phyloP scores from a whole-genome alignment of 2,797 vertebrate genomes.

The Dicrostonyx torquatus region DNA sequence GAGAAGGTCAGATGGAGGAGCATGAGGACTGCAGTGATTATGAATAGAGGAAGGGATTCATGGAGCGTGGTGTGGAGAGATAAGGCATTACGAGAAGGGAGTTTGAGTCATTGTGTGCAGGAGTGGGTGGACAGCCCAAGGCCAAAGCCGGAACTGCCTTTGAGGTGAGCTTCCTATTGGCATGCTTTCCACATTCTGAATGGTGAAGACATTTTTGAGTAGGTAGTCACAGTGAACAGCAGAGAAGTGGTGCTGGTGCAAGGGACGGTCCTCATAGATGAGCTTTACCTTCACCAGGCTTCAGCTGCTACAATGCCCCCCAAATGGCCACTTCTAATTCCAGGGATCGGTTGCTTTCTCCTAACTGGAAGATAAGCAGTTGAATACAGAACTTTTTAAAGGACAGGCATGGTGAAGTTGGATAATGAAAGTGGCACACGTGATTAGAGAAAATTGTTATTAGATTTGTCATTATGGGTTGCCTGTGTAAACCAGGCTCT shows the following conservation, averaged over 20 bases:
- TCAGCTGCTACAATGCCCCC: conserved; percentile 34
- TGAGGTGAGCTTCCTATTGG: conserved; percentile 60
- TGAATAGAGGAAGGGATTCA: conserved; percentile 70
- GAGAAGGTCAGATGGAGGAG: conserved; percentile 67
- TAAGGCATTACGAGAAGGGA: conserved; percentile 63
- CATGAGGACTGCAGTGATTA: conserved; percentile 68
- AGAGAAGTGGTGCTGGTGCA: conserved; percentile 42
- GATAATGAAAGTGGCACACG: conserved; percentile 22
- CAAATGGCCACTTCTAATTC: conserved; percentile 8
- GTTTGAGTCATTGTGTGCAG: conserved; percentile 69
- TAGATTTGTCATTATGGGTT: not conserved
- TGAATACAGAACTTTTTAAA: conserved; percentile 39
- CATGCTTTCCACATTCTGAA: conserved; percentile 65
- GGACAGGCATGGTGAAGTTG: conserved; percentile 29
- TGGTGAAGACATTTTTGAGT: conserved; percentile 65
- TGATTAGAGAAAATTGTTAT: conserved; percentile 40
- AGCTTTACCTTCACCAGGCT: conserved; percentile 48
- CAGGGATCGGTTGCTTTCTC: not conserved
- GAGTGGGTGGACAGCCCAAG: conserved; percentile 53
- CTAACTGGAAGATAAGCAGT: not conserved
- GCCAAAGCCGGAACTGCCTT: conserved; percentile 67
- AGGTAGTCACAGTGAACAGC: conserved; percentile 59
- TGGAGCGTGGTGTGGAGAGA: conserved; percentile 69
- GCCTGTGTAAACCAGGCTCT: not conserved
- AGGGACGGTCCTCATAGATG: conserved; percentile 38